These are phyloP conservation scores for Rhysida immarginata DNA, from an alignment of 1,140 invertebrate genomes.

Conservation along the genomic window DNA sequence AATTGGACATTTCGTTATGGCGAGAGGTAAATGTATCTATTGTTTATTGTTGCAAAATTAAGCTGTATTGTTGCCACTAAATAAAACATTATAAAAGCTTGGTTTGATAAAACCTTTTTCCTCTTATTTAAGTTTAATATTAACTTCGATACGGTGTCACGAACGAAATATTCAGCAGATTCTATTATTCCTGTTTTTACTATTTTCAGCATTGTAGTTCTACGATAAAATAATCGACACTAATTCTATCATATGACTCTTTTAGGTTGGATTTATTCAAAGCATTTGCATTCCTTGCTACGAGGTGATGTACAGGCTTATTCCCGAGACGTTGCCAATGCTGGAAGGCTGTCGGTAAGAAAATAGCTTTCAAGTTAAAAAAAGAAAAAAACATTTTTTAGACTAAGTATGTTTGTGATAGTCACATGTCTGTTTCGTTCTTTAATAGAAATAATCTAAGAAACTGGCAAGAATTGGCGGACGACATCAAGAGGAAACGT, in stretches of 20 bases:
- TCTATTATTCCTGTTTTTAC: neutral
- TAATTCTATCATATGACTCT: neutral
- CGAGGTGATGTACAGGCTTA: conserved; percentile 43
- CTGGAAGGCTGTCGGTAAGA: conserved; percentile 40
- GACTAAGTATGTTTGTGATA: too few relatives aligned
- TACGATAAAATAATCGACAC: neutral
- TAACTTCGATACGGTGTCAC: neutral
- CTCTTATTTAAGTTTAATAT: neutral
- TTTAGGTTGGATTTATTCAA: conserved; percentile 55
- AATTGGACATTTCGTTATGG: too few relatives aligned
- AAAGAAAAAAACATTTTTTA: too few relatives aligned
- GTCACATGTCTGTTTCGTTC: too few relatives aligned
- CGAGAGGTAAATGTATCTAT: too few relatives aligned
- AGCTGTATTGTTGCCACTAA: neutral
- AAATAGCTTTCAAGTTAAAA: too few relatives aligned
- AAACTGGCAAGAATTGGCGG: too few relatives aligned
- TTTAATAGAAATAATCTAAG: too few relatives aligned
- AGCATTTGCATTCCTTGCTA: conserved; percentile 72
- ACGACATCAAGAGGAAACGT: too few relatives aligned
- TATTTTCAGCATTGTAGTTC: neutral
- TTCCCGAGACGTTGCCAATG: conserved; percentile 53
- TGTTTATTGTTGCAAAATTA: too few relatives aligned
- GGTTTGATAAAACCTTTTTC: neutral
- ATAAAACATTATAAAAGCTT: neutral
- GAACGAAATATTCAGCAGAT: neutral